Base-by-base conservation (phyloP, 2,113 vertebrate genomes). In the Sula dactylatra region DNA sequence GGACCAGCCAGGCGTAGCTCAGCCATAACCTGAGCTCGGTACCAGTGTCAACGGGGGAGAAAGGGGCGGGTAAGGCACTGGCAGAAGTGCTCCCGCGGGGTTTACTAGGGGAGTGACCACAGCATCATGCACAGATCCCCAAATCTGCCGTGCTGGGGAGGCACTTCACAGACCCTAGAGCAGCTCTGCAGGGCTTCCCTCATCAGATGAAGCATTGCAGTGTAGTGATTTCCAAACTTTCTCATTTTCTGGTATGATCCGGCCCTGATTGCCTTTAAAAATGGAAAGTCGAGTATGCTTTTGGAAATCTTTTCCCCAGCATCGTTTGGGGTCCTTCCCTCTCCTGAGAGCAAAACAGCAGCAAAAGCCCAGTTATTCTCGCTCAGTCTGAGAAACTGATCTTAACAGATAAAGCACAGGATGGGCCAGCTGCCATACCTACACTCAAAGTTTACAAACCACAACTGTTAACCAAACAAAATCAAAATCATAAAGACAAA, bases 81-180 rank as follows among this genome's bases (percentile, higher is more conserved):
- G 19, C 10, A 54, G 7, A 54, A 70, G 31, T 8, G 31, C 21
- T 67, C 40, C 54, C 6, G 1, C 24, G 31, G 55, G 17, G 12
- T 47, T 59, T 24, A 11, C 31, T 9, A 27, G 18, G 7, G 21
- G 34, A 31, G 45, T 5, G 34, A 52, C 50, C 19, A n/a, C 22
- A 6, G 54, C 59, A 40, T 13, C 1, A 25, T 0, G 5, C 38
- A 11, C 4, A 0, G n/a, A 42, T 24, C 25, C 17, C 40, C 38
- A 47, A 7, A 7, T 1, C 19, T 15, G 22, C 42, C 10, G 1
- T 0, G 14, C 1, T 24, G 44, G 47, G 45, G 44, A 67, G 67
- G n/a, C 4, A 9, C 26, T 24, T n/a, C 7, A 2, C 71, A 65
- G 64, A 47, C 19, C 47, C 67, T 7, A 6, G 4, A 74, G 64